A percentile compares a stretch with the other conserved stretches of the same genome.
These are phyloP conservation scores for Dasypogon diadema DNA, from an alignment of 2,888 invertebrate species.

Conservation along the genomic window DNA sequence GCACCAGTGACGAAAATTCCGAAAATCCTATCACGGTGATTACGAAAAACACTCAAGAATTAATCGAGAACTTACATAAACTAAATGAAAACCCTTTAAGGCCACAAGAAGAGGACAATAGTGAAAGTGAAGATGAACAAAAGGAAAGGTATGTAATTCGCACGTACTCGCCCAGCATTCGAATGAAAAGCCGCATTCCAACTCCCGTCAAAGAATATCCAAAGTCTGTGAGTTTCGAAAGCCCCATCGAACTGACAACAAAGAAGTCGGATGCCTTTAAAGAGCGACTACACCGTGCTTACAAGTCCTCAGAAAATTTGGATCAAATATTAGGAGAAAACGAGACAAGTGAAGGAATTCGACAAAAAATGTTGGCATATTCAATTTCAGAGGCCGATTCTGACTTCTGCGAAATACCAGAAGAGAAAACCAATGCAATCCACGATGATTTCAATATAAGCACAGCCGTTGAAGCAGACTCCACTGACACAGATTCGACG, in stretches of 20 bases:
- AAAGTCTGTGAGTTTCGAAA: conserved; percentile 37
- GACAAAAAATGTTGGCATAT: conserved; percentile 65
- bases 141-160: background rate
- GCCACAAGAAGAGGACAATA: background rate
- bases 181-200: conserved; percentile 13
- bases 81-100: background rate
- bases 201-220: conserved; percentile 29
- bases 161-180: conserved; percentile 9
- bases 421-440: conserved; percentile 51
- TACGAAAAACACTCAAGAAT: conserved; percentile 18
- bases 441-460: conserved; percentile 63
- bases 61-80: conserved; percentile 42
- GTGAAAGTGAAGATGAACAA: background rate
- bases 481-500: conserved; percentile 67
- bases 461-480: conserved; percentile 63
- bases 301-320: conserved; percentile 54
- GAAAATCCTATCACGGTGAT: conserved; percentile 42
- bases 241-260: background rate
- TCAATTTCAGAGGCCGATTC: conserved; percentile 66
- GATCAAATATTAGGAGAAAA: conserved; percentile 62
- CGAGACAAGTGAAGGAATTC: conserved; percentile 62
- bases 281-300: conserved; percentile 51
- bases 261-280: conserved; percentile 14
- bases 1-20: background rate
- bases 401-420: conserved; percentile 61